Evolutionary conservation across 2,797 vertebrate genomes (phyloP).

Genomic region (Typhlichthys eigenmanni): DNA sequence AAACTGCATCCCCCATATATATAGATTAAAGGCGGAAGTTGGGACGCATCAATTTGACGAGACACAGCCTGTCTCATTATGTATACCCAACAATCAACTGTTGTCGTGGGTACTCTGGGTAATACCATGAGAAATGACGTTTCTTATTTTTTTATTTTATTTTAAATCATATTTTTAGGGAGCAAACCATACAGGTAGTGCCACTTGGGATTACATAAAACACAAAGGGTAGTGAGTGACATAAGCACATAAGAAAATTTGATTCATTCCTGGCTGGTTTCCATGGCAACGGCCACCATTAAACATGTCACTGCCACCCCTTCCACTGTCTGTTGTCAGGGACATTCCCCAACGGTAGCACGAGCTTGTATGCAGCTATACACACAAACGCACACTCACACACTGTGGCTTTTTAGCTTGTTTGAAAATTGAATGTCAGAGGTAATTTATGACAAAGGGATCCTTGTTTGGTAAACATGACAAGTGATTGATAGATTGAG

Average conservation of each 20-base stretch:
- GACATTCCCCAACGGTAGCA: conserved; percentile 40
- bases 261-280: conserved; percentile 43
- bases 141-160: too few species aligned
- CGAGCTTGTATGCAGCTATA: background rate
- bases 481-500: conserved; percentile 41
- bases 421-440: conserved; percentile 32
- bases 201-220: conserved; percentile 41
- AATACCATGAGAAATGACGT: background rate
- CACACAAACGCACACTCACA: conserved; percentile 9
- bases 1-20: conserved; percentile 51
- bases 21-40: conserved; percentile 29
- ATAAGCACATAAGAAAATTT: conserved; percentile 36
- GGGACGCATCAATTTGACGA: conserved; percentile 39
- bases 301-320: conserved; percentile 37
- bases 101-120: background rate
- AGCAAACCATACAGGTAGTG: conserved; percentile 1
- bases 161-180: background rate
- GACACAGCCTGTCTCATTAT: conserved; percentile 23
- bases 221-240: conserved; percentile 39
- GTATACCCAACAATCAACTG: conserved; percentile 11
- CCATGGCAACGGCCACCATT: conserved; percentile 37
- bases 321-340: conserved; percentile 28
- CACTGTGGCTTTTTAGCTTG: conserved; percentile 3
- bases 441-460: conserved; percentile 40
- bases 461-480: conserved; percentile 27